Conservation (phyloP, 2,113 vertebrate species). For the Canis aureus region DNA sequence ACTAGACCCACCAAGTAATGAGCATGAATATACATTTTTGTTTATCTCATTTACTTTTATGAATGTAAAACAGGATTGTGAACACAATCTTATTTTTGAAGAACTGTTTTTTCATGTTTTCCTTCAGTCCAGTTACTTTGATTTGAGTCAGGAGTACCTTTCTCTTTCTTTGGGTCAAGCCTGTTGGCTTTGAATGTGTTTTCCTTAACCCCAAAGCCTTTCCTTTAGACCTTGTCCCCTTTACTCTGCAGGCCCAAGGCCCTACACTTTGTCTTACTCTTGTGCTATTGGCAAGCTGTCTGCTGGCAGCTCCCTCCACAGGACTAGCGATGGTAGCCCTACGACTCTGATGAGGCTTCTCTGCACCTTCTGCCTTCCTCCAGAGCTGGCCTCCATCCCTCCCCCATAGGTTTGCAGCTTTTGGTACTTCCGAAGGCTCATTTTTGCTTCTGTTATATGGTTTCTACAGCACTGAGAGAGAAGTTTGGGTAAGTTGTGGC, state of each 20-base stretch:
- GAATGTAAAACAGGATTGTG: neutral
- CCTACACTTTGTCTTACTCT: neutral
- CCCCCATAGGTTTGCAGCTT: neutral
- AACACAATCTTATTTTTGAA: conserved; percentile 34
- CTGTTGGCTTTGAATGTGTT: neutral
- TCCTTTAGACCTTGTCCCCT: neutral
- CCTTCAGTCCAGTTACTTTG: neutral
- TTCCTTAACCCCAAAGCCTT: neutral
- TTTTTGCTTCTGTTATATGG: neutral
- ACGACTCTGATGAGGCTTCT: neutral
- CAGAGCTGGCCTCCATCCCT: neutral
- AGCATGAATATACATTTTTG: neutral
- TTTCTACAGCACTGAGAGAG: neutral
- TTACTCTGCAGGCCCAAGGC: neutral
- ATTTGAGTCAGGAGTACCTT: neutral
- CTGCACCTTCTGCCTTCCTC: neutral
- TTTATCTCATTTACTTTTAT: conserved; percentile 34
- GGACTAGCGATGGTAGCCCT: too few relatives aligned
- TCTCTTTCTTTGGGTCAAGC: neutral
- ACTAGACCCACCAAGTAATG: neutral
- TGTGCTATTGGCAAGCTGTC: neutral
- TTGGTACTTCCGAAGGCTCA: neutral
- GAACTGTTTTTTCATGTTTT: neutral
- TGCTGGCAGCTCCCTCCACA: neutral
- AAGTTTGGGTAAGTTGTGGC: neutral